Percentiles rank a stretch among this genome's conserved stretches.
phyloP scores from a whole-genome alignment of 2,888 invertebrate species.

The Uloborus plumipes region DNA sequence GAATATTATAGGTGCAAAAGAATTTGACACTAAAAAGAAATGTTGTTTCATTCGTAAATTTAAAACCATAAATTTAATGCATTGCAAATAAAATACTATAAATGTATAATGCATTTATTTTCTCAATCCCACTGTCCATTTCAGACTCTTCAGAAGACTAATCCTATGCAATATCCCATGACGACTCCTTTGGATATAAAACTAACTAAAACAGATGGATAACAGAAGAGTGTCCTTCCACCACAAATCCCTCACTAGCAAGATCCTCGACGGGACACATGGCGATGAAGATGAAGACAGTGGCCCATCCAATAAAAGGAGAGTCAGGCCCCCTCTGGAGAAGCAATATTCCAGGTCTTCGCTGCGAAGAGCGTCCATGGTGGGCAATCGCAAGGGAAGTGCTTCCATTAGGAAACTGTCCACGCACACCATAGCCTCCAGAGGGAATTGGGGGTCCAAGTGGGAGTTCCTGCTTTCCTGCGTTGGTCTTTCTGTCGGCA shows the following conservation, averaged over 20 bases:
- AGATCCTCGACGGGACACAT: slow-evolving; percentile 26
- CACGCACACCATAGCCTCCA: slow-evolving; percentile 51
- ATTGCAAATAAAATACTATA: too few relatives aligned
- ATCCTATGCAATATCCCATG: too few relatives aligned
- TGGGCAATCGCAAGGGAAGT: slow-evolving; percentile 44
- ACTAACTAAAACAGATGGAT: slow-evolving; percentile 12
- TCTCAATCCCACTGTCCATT: too few relatives aligned
- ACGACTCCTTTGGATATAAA: too few relatives aligned
- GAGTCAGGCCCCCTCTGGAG: slow-evolving; percentile 17
- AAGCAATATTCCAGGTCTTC: slow-evolving; percentile 45
- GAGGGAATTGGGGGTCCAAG: slow-evolving; percentile 72
- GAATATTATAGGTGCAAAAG: too few relatives aligned
- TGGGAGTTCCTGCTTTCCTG: slow-evolving; percentile 71
- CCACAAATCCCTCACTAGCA: slow-evolving; percentile 52
- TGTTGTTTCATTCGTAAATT: too few relatives aligned
- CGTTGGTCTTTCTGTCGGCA: slow-evolving; percentile 70
- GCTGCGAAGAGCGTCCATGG: slow-evolving; percentile 31
- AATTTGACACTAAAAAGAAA: too few relatives aligned
- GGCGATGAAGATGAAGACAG: slow-evolving; percentile 21
- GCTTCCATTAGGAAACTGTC: slow-evolving; percentile 51
- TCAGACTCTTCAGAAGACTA: too few relatives aligned
- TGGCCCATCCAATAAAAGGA: neutral
- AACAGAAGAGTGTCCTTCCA: slow-evolving; percentile 48
- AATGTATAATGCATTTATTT: too few relatives aligned
- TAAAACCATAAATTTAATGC: too few relatives aligned